These are phyloP conservation scores for Pseudopleuronectes americanus DNA, from an alignment of 2,797 vertebrate species.

Conservation along the genomic window DNA sequence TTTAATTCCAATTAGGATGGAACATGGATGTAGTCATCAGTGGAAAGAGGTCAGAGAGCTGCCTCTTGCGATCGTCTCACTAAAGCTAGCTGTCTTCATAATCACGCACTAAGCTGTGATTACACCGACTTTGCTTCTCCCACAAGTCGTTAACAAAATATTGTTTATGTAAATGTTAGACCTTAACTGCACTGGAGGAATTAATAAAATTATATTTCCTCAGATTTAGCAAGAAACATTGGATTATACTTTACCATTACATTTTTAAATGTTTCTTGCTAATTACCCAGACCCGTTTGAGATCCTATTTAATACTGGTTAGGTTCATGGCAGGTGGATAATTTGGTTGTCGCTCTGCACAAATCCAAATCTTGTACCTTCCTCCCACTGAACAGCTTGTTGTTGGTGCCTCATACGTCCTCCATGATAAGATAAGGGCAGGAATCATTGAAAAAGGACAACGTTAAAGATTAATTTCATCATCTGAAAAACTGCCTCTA, in stretches of 20 bases:
- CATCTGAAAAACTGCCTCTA: constrained; percentile 5
- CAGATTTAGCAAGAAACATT: neutral
- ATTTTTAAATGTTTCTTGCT: neutral
- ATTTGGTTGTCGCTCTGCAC: constrained; percentile 1
- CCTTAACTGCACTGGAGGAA: constrained; percentile 2
- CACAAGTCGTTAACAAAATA: constrained; percentile 3
- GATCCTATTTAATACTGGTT: neutral
- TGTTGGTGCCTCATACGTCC: neutral
- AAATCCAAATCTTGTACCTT: neutral
- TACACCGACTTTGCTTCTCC: constrained; percentile 12
- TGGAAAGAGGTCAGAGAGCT: constrained; percentile 4
- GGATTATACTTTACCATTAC: neutral
- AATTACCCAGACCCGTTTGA: neutral
- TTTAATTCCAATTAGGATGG: constrained; percentile 16
- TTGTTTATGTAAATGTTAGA: constrained; percentile 19
- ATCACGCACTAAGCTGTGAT: constrained; percentile 7
- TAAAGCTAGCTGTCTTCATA: constrained; percentile 24
- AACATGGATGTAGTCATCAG: constrained; percentile 27
- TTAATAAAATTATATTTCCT: neutral
- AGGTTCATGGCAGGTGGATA: neutral
- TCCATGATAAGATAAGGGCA: constrained; percentile 7
- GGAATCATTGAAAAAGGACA: constrained; percentile 1
- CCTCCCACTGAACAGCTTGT: neutral
- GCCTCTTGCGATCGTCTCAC: constrained; percentile 6
- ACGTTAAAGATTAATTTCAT: constrained; percentile 26